phyloP scores from a whole-genome alignment of 2,113 vertebrate genomes.

The Hemichromis elongatus region DNA sequence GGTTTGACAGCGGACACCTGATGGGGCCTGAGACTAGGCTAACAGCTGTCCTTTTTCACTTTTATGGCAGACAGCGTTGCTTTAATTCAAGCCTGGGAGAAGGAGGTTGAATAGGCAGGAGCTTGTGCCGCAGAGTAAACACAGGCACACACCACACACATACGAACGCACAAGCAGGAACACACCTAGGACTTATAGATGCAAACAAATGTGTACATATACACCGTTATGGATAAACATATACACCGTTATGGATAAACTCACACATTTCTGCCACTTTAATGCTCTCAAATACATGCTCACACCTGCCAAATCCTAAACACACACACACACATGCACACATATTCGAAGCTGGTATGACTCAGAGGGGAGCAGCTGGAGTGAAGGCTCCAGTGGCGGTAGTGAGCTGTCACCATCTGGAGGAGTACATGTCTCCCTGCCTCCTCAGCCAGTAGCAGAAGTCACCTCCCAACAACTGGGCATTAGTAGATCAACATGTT shows the following conservation, averaged over 20 bases:
- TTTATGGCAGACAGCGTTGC: not conserved
- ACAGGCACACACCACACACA: not conserved
- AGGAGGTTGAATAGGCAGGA: not conserved
- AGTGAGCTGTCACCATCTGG: conserved; percentile 71
- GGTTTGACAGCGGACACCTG: conserved; percentile 11
- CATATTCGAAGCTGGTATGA: conserved; percentile 43
- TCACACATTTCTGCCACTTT: not conserved
- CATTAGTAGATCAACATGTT: conserved; percentile 34
- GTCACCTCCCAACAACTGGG: conserved; percentile 25
- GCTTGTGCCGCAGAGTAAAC: conserved; percentile 21
- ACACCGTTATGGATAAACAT: not conserved
- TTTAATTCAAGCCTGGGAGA: not conserved
- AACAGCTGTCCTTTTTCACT: conserved; percentile 8
- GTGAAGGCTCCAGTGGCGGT: conserved; percentile 55
- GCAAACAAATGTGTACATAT: not conserved
- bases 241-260: not conserved
- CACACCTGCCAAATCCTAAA: conserved; percentile 8
- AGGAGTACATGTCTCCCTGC: conserved; percentile 50
- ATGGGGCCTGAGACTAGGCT: conserved; percentile 6
- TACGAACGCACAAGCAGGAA: not conserved
- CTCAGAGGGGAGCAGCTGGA: conserved; percentile 71
- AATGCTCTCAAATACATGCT: not conserved
- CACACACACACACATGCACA: not conserved
- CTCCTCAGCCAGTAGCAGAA: conserved; percentile 39
- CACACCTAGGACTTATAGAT: not conserved